Evolutionary conservation across 2,113 vertebrate species (phyloP).

Genomic region (Dasyurus viverrinus): DNA sequence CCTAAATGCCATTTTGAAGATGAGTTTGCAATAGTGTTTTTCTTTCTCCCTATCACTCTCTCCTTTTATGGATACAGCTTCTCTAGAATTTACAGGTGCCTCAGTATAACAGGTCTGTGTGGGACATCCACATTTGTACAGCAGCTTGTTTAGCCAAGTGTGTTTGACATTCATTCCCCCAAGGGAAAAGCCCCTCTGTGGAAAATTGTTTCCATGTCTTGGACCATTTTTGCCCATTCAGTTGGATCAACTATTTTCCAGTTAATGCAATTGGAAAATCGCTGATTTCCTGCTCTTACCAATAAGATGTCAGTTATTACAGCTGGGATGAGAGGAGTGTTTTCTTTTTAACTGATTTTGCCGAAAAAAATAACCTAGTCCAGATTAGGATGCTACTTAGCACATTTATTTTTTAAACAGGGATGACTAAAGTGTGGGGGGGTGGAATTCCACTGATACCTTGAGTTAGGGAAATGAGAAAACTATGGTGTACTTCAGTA

Average conservation of each 20-base stretch:
- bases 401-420: background rate
- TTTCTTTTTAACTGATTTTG: conserved; percentile 58
- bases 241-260: conserved; percentile 78
- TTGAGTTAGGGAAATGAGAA: conserved; percentile 47
- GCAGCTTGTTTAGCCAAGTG: conserved; percentile 21
- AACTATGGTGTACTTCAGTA: conserved; percentile 57
- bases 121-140: background rate
- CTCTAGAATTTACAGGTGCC: conserved; percentile 40
- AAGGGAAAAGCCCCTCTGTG: conserved; percentile 46
- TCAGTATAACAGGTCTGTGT: background rate
- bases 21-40: background rate
- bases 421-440: background rate
- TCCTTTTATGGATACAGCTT: background rate
- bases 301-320: conserved; percentile 70
- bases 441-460: background rate
- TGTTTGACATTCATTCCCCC: background rate
- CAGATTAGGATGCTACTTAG: conserved; percentile 32
- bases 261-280: conserved; percentile 78
- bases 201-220: conserved; percentile 79
- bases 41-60: background rate
- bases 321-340: conserved; percentile 35
- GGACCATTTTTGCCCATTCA: conserved; percentile 70
- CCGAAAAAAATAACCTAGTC: background rate
- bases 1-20: background rate
- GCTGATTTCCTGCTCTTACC: conserved; percentile 73